Conservation (phyloP, 2,888 invertebrate genomes). For the Limnephilus rhombicus region DNA sequence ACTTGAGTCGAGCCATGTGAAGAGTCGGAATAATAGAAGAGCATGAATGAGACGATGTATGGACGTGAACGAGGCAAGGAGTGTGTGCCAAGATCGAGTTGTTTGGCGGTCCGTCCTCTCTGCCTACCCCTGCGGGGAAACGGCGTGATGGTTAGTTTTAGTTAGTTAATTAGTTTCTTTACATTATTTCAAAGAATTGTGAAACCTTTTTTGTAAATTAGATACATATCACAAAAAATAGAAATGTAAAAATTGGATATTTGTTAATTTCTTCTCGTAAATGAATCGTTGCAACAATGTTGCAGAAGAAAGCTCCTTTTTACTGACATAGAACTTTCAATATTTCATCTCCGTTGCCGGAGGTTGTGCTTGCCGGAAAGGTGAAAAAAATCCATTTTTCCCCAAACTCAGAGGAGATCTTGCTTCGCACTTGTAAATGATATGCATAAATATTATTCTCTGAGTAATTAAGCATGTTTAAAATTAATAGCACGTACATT, state of each 20-base stretch:
- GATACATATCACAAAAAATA: too few species aligned
- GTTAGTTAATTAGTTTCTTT: too few species aligned
- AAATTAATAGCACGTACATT: not conserved
- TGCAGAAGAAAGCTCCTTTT: not conserved
- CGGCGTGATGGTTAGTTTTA: too few species aligned
- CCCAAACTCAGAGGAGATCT: not conserved
- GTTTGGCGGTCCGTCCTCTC: too few species aligned
- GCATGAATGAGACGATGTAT: too few species aligned
- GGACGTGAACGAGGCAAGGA: too few species aligned
- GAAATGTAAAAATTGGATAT: not conserved
- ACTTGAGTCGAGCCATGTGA: too few species aligned
- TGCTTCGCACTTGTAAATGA: not conserved
- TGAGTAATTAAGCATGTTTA: not conserved
- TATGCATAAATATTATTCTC: not conserved
- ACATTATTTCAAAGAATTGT: too few species aligned
- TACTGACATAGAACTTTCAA: not conserved
- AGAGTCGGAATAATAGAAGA: too few species aligned
- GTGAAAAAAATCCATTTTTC: not conserved
- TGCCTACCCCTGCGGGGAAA: too few species aligned
- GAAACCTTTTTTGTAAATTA: too few species aligned
- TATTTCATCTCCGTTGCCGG: conserved; percentile 4
- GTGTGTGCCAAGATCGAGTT: too few species aligned
- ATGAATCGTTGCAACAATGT: not conserved
- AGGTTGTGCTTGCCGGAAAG: not conserved
- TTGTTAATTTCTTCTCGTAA: not conserved